Evolutionary conservation across 2,113 vertebrate species (phyloP).

Genomic region (Onychostoma macrolepis): DNA sequence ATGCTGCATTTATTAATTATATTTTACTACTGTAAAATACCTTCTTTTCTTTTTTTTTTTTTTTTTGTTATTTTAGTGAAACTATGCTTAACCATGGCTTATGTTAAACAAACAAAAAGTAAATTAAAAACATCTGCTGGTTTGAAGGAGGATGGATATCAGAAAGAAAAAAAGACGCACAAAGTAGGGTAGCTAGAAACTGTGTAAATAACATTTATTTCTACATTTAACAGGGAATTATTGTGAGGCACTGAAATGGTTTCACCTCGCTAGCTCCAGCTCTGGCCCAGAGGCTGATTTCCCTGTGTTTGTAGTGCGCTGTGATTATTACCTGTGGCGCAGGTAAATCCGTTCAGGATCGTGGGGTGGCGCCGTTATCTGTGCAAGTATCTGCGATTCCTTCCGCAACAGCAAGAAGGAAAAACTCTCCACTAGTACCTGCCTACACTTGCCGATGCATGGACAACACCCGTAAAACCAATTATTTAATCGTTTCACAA

Average conservation of each 20-base stretch:
- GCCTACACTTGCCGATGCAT: constrained; percentile 69
- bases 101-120: neutral
- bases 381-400: constrained; percentile 66
- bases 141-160: neutral
- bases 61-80: neutral
- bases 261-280: neutral
- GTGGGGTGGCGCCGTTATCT: constrained; percentile 30
- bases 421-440: constrained; percentile 68
- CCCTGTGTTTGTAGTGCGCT: neutral
- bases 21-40: too few relatives aligned
- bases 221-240: neutral
- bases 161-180: neutral
- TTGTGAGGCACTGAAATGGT: neutral
- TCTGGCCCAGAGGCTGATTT: neutral
- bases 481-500: neutral
- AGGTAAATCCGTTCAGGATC: constrained; percentile 35
- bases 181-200: neutral
- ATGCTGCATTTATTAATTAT: neutral
- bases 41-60: too few relatives aligned
- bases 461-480: constrained; percentile 7
- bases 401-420: neutral
- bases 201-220: neutral
- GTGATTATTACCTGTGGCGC: constrained; percentile 41
- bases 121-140: neutral
- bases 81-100: neutral